A percentile compares a stretch with the other conserved stretches of the same genome.
These are phyloP conservation scores for Strigamia crassipes DNA, from an alignment of 2,888 invertebrate genomes.

Conservation along the genomic window DNA sequence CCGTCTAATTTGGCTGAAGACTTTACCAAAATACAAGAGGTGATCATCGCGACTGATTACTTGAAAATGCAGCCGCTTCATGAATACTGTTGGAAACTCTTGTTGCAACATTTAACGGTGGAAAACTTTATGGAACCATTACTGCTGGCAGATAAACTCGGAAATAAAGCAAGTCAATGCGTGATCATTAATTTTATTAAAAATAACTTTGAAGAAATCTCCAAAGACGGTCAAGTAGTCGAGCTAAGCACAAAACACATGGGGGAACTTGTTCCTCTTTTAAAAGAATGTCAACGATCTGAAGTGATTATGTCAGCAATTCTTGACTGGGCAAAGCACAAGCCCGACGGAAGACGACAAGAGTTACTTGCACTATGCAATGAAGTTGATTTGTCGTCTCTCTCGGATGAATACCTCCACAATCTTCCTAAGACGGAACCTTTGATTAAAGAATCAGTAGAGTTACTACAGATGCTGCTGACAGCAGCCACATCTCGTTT, in stretches of 20 bases:
- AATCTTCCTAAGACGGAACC: not conserved
- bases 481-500: not conserved
- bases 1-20: not conserved
- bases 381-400: not conserved
- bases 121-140: slow-evolving; percentile 18
- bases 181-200: not conserved
- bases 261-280: not conserved
- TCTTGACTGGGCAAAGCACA: slow-evolving; percentile 5
- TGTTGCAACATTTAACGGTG: not conserved
- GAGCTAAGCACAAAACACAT: not conserved
- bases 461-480: not conserved
- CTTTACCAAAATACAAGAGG: not conserved
- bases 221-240: not conserved
- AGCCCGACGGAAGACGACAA: not conserved
- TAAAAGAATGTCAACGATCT: not conserved
- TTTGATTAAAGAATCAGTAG: not conserved
- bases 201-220: not conserved
- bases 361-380: not conserved
- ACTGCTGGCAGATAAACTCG: not conserved
- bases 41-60: not conserved
- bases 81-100: slow-evolving; percentile 3
- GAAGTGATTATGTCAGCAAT: slow-evolving; percentile 13
- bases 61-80: not conserved
- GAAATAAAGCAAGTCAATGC: not conserved
- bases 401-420: slow-evolving; percentile 19